These are phyloP conservation scores for Ctenosaura bakeri DNA, from an alignment of 2,797 vertebrate genomes.

Conservation along the genomic window DNA sequence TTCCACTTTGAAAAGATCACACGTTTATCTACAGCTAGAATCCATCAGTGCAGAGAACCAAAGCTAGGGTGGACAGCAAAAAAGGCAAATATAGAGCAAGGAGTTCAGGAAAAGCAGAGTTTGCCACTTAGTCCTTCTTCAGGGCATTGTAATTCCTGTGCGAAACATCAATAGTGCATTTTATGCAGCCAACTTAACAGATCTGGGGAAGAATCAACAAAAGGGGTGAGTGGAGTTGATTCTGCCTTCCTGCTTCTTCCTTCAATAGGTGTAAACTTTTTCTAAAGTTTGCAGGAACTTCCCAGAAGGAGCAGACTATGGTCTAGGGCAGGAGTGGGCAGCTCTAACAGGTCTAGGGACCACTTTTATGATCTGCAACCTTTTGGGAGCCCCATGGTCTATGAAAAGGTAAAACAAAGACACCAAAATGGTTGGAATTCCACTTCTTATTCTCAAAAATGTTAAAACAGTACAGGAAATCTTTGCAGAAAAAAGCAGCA, in stretches of 20 bases:
- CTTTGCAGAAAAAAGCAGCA: background rate
- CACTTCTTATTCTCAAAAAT: too few species aligned
- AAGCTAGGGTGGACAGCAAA: background rate
- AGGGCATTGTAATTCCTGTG: too few species aligned
- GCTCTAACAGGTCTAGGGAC: too few species aligned
- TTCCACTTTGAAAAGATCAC: background rate
- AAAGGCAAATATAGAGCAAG: too few species aligned
- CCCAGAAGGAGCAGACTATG: background rate
- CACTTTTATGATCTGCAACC: too few species aligned
- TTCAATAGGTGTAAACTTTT: background rate
- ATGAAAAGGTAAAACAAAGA: too few species aligned
- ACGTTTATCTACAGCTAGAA: background rate
- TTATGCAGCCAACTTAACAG: too few species aligned
- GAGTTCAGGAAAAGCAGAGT: too few species aligned
- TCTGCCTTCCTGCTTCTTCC: background rate
- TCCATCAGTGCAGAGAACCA: background rate
- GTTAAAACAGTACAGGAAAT: too few species aligned
- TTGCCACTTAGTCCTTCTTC: background rate
- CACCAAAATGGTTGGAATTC: too few species aligned
- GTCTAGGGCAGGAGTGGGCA: background rate
- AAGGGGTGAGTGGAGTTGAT: background rate
- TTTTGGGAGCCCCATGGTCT: too few species aligned
- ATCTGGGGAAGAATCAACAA: background rate
- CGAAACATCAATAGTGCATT: too few species aligned
- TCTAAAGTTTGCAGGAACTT: background rate